Evolutionary conservation across 2,888 invertebrate species (phyloP).

Genomic region (Acrobeloides nanus): DNA sequence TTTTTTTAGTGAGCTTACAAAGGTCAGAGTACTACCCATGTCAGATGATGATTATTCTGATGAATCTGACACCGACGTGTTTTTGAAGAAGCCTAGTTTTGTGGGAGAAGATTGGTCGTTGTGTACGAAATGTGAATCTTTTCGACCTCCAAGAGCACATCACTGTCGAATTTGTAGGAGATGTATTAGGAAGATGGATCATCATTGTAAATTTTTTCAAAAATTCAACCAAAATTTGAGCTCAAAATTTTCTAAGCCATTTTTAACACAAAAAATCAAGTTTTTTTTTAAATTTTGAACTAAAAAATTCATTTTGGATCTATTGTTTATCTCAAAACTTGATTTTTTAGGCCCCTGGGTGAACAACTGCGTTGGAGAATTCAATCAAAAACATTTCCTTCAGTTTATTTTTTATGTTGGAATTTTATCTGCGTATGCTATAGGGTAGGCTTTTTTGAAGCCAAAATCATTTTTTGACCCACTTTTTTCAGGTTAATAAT

Average conservation of each 20-base stretch:
- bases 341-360: conserved; percentile 61
- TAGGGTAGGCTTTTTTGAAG: conserved; percentile 30
- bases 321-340: neutral
- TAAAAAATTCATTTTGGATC: too few species aligned
- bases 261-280: too few species aligned
- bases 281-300: too few species aligned
- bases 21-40: too few species aligned
- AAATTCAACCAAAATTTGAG: too few species aligned
- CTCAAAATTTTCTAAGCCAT: too few species aligned
- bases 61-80: too few species aligned
- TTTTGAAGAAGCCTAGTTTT: conserved; percentile 5
- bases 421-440: conserved; percentile 31
- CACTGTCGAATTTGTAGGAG: conserved; percentile 79
- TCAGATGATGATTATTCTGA: too few species aligned
- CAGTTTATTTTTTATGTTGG: conserved; percentile 63
- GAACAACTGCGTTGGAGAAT: conserved; percentile 84
- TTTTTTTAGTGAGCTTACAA: too few species aligned
- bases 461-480: neutral
- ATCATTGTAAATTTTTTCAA: conserved; percentile 64
- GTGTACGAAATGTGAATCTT: conserved; percentile 71
- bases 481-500: conserved; percentile 37
- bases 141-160: conserved; percentile 73
- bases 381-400: conserved; percentile 82
- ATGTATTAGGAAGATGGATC: conserved; percentile 74
- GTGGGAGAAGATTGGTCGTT: conserved; percentile 63